A percentile compares a stretch with the other conserved stretches of the same genome.
Conservation (phyloP, 2,888 invertebrate species). For the Habroteleia sp. region DNA sequence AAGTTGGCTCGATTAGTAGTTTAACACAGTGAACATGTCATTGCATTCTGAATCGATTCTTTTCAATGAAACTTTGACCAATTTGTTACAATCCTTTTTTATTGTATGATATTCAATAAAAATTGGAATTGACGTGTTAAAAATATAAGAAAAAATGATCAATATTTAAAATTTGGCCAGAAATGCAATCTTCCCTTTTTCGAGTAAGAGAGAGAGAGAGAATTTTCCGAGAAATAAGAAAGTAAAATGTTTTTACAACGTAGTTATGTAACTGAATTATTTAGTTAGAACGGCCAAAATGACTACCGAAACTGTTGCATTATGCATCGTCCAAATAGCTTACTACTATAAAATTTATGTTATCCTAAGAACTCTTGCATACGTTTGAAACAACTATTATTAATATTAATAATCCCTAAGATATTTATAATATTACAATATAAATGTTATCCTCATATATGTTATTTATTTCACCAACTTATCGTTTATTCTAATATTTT, state of each 20-base stretch:
- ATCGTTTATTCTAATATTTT: constrained; percentile 19
- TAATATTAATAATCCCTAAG: constrained; percentile 13
- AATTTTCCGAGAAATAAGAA: constrained; percentile 8
- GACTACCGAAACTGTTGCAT: constrained; percentile 38
- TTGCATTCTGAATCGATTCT: too few relatives aligned
- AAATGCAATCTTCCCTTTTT: too few relatives aligned
- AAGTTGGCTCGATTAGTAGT: too few relatives aligned
- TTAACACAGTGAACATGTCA: too few relatives aligned
- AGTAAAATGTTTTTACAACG: constrained; percentile 19
- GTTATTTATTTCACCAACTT: constrained; percentile 4
- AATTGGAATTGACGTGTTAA: too few relatives aligned
- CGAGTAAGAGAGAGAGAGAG: too few relatives aligned
- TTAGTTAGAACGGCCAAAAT: constrained; percentile 43
- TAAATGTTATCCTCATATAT: constrained; percentile 11
- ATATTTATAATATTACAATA: constrained; percentile 11
- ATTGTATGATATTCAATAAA: too few relatives aligned
- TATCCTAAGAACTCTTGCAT: constrained; percentile 30
- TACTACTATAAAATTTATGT: constrained; percentile 38
- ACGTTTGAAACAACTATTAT: constrained; percentile 12
- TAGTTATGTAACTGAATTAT: constrained; percentile 40
- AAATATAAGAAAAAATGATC: too few relatives aligned
- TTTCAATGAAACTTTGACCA: too few relatives aligned
- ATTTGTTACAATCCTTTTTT: too few relatives aligned
- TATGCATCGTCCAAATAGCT: constrained; percentile 37
- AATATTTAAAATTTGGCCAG: too few relatives aligned